Conservation (phyloP, 1,140 invertebrate species). For the Mycetomoellerius zeteki region DNA sequence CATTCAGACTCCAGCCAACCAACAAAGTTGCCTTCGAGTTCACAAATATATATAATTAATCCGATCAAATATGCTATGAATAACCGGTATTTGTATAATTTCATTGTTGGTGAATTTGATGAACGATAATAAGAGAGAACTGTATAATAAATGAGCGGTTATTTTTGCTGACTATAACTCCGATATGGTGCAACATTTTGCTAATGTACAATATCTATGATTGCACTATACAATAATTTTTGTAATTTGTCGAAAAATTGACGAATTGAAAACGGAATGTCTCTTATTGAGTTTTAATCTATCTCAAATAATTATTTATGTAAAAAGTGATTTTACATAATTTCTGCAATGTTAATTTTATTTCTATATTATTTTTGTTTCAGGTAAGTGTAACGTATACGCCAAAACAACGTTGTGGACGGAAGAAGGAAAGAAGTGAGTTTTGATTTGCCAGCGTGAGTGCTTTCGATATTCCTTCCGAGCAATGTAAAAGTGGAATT, state of each 20-base stretch:
- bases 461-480: neutral
- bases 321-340: neutral
- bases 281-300: neutral
- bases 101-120: constrained; percentile 13
- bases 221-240: neutral
- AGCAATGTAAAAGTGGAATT: constrained; percentile 42
- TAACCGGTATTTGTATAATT: constrained; percentile 19
- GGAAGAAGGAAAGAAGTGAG: neutral
- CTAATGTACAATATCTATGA: neutral
- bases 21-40: constrained; percentile 60
- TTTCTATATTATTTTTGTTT: constrained; percentile 58
- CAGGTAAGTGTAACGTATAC: constrained; percentile 65
- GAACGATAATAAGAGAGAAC: neutral
- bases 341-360: neutral
- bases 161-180: neutral
- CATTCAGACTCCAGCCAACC: constrained; percentile 35
- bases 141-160: constrained; percentile 1
- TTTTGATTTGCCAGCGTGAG: neutral
- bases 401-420: neutral
- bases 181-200: neutral
- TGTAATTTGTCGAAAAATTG: neutral
- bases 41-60: constrained; percentile 69
- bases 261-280: neutral
- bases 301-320: neutral
- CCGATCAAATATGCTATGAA: constrained; percentile 66